A percentile compares a stretch with the other conserved stretches of the same genome.
phyloP scores from a whole-genome alignment of 2,888 invertebrate species.

The Melanchra persicariae region DNA sequence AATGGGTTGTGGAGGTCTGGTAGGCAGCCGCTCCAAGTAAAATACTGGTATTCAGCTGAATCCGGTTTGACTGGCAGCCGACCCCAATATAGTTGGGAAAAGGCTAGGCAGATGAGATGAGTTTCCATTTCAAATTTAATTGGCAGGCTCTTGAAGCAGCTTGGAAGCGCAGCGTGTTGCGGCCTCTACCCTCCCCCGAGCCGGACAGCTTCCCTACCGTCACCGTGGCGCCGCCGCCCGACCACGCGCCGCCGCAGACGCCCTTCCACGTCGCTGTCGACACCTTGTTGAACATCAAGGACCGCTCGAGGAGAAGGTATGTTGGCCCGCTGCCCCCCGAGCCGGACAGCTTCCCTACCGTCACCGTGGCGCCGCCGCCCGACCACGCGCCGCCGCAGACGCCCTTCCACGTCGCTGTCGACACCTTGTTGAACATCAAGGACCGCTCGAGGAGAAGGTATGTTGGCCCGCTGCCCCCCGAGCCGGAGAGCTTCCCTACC shows the following conservation, averaged over 20 bases:
- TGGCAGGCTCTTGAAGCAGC: constrained; percentile 78
- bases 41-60: too few species aligned
- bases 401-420: constrained; percentile 69
- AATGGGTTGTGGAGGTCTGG: too few species aligned
- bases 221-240: constrained; percentile 28
- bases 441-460: constrained; percentile 70
- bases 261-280: constrained; percentile 70
- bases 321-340: constrained; percentile 54
- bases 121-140: too few species aligned
- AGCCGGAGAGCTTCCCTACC: constrained; percentile 66
- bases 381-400: constrained; percentile 52
- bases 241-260: constrained; percentile 51
- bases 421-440: constrained; percentile 70
- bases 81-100: too few species aligned
- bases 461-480: constrained; percentile 42
- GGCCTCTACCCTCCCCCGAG: constrained; percentile 63
- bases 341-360: constrained; percentile 66
- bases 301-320: constrained; percentile 68
- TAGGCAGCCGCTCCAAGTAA: too few species aligned
- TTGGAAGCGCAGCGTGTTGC: constrained; percentile 69
- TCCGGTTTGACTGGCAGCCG: too few species aligned
- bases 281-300: constrained; percentile 71
- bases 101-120: too few species aligned
- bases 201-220: constrained; percentile 68
- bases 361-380: constrained; percentile 39